phyloP scores from a whole-genome alignment of 2,797 vertebrate genomes.

The Gadopsis marmoratus region DNA sequence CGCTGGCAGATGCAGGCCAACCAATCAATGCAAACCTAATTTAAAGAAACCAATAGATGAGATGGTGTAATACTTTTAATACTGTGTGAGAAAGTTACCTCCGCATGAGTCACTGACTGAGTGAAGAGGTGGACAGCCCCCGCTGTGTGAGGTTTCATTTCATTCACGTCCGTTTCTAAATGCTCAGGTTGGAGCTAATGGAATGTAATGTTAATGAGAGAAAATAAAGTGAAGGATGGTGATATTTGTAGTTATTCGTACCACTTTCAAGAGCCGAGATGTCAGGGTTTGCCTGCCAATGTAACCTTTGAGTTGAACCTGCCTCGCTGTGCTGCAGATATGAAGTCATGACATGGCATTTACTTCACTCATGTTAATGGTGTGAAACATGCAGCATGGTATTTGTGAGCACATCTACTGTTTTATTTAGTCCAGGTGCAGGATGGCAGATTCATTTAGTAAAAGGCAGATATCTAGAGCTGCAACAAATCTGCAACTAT shows the following conservation, averaged over 20 bases:
- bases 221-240: constrained; percentile 12
- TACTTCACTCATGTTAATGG: not conserved
- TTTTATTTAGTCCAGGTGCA: not conserved
- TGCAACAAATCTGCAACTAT: not conserved
- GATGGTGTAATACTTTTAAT: constrained; percentile 35
- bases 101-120: constrained; percentile 53
- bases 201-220: constrained; percentile 25
- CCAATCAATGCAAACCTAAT: constrained; percentile 42
- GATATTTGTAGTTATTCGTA: constrained; percentile 30
- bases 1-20: constrained; percentile 2
- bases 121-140: constrained; percentile 60
- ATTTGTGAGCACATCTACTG: not conserved
- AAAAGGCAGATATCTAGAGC: not conserved
- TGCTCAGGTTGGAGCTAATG: constrained; percentile 36
- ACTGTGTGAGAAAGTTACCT: constrained; percentile 43
- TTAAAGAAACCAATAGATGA: constrained; percentile 33
- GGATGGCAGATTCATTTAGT: not conserved
- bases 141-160: constrained; percentile 30
- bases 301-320: constrained; percentile 40
- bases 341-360: constrained; percentile 16
- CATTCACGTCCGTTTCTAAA: constrained; percentile 41
- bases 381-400: not conserved
- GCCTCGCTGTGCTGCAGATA: not conserved
- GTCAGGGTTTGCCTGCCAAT: constrained; percentile 18
- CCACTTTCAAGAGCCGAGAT: constrained; percentile 16